phyloP scores from a whole-genome alignment of 1,140 invertebrate genomes.

The Megalopta genalis region DNA sequence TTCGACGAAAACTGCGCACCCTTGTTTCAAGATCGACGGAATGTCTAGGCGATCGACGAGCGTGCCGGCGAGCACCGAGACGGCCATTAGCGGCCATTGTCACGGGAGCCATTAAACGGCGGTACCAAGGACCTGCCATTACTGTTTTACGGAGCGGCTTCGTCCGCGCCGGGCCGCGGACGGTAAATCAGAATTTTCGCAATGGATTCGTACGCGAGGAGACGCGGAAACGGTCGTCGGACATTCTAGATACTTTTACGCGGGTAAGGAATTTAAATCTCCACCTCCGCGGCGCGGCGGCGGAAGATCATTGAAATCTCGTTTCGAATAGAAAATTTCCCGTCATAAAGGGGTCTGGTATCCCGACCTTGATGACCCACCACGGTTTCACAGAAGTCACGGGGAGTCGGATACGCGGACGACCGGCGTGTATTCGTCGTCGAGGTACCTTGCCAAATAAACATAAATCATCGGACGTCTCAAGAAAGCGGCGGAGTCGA shows the following conservation, averaged over 20 bases:
- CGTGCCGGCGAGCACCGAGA: too few relatives aligned
- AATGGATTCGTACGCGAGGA: neutral
- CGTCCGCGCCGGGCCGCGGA: neutral
- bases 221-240: neutral
- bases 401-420: neutral
- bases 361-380: neutral
- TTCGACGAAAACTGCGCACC: too few relatives aligned
- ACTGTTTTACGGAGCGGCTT: neutral
- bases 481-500: neutral
- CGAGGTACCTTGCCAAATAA: neutral
- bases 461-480: constrained; percentile 22
- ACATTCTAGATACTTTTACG: neutral
- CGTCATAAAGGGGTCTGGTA: neutral
- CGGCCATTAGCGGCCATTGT: too few relatives aligned
- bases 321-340: constrained; percentile 7
- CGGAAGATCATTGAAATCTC: neutral
- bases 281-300: neutral
- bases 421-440: neutral
- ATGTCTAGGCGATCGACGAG: too few relatives aligned
- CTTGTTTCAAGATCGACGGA: too few relatives aligned
- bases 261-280: neutral
- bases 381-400: constrained; percentile 6
- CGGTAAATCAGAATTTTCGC: neutral
- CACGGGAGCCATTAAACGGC: too few relatives aligned
- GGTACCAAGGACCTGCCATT: neutral